These are phyloP conservation scores for Elymnias hypermnestra DNA, from an alignment of 1,140 invertebrate genomes.

Conservation along the genomic window DNA sequence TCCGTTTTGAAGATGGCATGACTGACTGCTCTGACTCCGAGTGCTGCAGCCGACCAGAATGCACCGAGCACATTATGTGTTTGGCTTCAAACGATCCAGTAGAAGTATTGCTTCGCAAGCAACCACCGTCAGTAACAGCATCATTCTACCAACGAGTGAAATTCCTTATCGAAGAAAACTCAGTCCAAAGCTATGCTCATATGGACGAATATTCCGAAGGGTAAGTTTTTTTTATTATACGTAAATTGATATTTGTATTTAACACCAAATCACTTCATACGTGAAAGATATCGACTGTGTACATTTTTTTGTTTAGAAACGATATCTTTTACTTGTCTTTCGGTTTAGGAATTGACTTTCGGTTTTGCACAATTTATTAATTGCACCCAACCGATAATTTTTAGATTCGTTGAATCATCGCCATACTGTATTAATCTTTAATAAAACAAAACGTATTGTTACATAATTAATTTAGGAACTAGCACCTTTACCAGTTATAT, in stretches of 20 bases:
- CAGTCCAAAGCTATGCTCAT: constrained; percentile 98
- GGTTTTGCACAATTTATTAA: constrained; percentile 58
- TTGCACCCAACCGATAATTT: constrained; percentile 64
- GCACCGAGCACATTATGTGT: constrained; percentile 94
- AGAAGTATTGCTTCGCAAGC: constrained; percentile 95
- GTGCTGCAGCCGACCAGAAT: constrained; percentile 89
- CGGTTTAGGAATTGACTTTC: constrained; percentile 49
- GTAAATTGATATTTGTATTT: constrained; percentile 20
- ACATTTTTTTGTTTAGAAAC: constrained; percentile 20
- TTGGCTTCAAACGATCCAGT: constrained; percentile 95
- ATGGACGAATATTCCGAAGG: constrained; percentile 98
- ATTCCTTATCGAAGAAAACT: constrained; percentile 98
- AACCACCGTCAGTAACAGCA: constrained; percentile 95
- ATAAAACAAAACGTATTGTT: constrained; percentile 49
- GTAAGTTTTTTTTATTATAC: constrained; percentile 81
- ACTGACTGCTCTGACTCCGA: constrained; percentile 98
- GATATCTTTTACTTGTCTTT: constrained; percentile 53
- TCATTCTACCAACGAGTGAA: constrained; percentile 99
- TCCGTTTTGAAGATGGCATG: constrained; percentile 91
- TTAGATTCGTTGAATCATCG: constrained; percentile 62
- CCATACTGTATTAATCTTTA: constrained; percentile 48
- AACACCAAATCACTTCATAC: constrained; percentile 63
- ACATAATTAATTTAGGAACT: constrained; percentile 60
- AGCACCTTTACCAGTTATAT: constrained; percentile 63
- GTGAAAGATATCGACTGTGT: constrained; percentile 53